Percentiles rank a stretch among this genome's conserved stretches.
Conservation (phyloP, 2,888 invertebrate species). For the Ormyrus labotus region DNA sequence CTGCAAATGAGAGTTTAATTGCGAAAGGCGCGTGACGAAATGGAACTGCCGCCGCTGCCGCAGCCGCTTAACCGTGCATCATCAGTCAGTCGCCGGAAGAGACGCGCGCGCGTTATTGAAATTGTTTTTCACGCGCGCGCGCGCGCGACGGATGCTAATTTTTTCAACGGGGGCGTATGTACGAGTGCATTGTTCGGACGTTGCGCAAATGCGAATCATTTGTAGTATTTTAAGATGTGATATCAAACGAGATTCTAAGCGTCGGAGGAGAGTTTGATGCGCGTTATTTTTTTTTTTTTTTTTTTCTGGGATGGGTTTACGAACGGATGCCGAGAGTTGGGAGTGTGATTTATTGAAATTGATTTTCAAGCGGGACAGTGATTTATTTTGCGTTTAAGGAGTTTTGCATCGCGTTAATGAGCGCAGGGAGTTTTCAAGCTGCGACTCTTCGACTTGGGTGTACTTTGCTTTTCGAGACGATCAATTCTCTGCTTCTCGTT, state of each 20-base stretch:
- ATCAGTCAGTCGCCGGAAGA: constrained; percentile 37
- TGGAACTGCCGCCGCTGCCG: background rate
- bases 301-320: background rate
- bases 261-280: background rate
- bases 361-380: background rate
- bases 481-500: too few relatives aligned
- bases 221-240: constrained; percentile 27
- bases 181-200: too few relatives aligned
- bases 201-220: constrained; percentile 9
- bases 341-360: constrained; percentile 13
- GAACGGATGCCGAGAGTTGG: background rate
- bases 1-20: constrained; percentile 36
- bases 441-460: too few relatives aligned
- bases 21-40: constrained; percentile 30
- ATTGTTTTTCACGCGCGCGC: background rate
- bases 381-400: background rate
- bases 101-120: background rate
- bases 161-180: too few relatives aligned
- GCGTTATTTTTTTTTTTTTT: too few relatives aligned
- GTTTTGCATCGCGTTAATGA: background rate
- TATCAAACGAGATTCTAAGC: constrained; percentile 6
- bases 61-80: constrained; percentile 16
- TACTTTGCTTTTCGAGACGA: too few relatives aligned
- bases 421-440: background rate
- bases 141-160: background rate